These are phyloP conservation scores for Ictalurus furcatus DNA, from an alignment of 2,113 vertebrate species.

Conservation along the genomic window DNA sequence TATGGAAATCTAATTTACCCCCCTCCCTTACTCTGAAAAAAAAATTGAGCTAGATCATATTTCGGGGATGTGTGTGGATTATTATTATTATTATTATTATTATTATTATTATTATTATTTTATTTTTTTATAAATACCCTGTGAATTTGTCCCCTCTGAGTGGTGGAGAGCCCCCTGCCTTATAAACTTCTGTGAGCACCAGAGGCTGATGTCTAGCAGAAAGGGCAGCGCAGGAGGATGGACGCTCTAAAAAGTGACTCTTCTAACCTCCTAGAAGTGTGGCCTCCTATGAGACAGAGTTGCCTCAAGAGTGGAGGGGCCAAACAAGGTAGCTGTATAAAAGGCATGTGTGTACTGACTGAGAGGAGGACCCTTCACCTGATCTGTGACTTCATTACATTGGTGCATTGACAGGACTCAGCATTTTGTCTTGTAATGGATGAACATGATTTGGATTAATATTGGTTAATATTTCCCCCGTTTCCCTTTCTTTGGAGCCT, in stretches of 20 bases:
- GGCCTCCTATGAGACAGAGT: background rate
- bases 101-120: conserved; percentile 38
- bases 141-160: conserved; percentile 54
- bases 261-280: background rate
- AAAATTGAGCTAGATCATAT: conserved; percentile 66
- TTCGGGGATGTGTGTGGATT: conserved; percentile 41
- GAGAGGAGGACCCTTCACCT: conserved; percentile 24
- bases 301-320: background rate
- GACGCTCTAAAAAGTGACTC: conserved; percentile 11
- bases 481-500: conserved; percentile 7
- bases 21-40: conserved; percentile 46
- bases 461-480: background rate
- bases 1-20: conserved; percentile 73
- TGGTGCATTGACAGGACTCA: conserved; percentile 40
- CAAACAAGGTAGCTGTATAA: conserved; percentile 12
- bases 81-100: conserved; percentile 5
- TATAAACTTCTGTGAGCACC: conserved; percentile 34
- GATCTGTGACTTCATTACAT: conserved; percentile 41
- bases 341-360: conserved; percentile 18
- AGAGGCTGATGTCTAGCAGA: conserved; percentile 19
- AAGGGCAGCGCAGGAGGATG: background rate
- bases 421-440: conserved; percentile 47
- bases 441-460: conserved; percentile 31
- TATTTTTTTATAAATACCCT: conserved; percentile 42
- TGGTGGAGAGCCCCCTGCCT: conserved; percentile 14